These are phyloP conservation scores for Ectobius pallidus DNA, from an alignment of 2,888 invertebrate species.

Conservation along the genomic window DNA sequence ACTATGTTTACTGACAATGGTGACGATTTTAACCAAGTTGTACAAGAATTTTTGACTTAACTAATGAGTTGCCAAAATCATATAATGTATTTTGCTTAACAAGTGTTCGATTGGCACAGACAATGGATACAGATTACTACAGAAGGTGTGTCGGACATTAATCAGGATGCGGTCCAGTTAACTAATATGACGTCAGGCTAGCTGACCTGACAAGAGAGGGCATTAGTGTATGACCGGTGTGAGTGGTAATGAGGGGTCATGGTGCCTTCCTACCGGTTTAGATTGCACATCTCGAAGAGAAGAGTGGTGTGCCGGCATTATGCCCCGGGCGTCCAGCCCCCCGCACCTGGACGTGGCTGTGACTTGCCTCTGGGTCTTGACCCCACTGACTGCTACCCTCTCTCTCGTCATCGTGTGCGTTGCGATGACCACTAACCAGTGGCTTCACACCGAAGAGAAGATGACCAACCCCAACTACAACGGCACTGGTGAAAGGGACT, in stretches of 20 bases:
- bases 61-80: too few species aligned
- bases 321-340: slow-evolving; percentile 19
- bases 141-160: too few species aligned
- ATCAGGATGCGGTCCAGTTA: too few species aligned
- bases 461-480: slow-evolving; percentile 79
- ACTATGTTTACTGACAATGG: too few species aligned
- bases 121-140: too few species aligned
- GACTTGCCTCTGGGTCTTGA: slow-evolving; percentile 66
- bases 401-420: slow-evolving; percentile 74
- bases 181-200: too few species aligned
- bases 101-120: too few species aligned
- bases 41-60: too few species aligned
- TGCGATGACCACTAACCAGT: slow-evolving; percentile 79
- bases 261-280: not conserved
- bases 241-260: slow-evolving; percentile 14
- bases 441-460: slow-evolving; percentile 87
- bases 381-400: slow-evolving; percentile 69
- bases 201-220: too few species aligned
- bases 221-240: not conserved
- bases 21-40: too few species aligned
- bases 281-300: not conserved
- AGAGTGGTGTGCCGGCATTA: slow-evolving; percentile 14
- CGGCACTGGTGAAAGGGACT: slow-evolving; percentile 74
- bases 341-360: slow-evolving; percentile 63
- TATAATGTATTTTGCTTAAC: too few species aligned